Conservation (phyloP, 1,140 invertebrate species). For the Procambarus clarkii region DNA sequence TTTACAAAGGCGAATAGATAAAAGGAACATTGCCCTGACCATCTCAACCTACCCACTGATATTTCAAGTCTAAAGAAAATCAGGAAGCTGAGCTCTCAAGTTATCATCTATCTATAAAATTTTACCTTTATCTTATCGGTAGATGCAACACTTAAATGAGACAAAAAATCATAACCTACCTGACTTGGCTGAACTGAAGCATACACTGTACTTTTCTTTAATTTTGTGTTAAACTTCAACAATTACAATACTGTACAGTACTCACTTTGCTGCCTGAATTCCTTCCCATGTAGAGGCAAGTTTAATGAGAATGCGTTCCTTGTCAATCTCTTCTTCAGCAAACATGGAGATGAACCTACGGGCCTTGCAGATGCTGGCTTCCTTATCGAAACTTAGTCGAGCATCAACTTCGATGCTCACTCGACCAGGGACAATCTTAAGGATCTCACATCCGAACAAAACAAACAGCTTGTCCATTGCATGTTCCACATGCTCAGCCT, state of each 20-base stretch:
- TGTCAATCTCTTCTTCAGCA: conserved; percentile 90
- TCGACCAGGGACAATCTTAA: conserved; percentile 97
- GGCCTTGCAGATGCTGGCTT: conserved; percentile 93
- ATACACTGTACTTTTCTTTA: too few relatives aligned
- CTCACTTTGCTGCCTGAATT: conserved; percentile 94
- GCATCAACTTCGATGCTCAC: conserved; percentile 99
- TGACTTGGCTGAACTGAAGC: too few relatives aligned
- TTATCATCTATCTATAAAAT: too few relatives aligned
- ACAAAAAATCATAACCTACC: too few relatives aligned
- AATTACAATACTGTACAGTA: background rate
- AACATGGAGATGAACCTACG: conserved; percentile 92
- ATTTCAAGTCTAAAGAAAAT: too few relatives aligned
- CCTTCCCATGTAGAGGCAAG: conserved; percentile 99
- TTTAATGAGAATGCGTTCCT: conserved; percentile 97
- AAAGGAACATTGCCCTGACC: too few relatives aligned
- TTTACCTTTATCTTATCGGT: too few relatives aligned
- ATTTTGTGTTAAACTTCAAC: too few relatives aligned
- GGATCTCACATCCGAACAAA: conserved; percentile 96
- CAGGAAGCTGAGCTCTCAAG: too few relatives aligned
- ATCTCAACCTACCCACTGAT: too few relatives aligned
- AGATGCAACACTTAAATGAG: too few relatives aligned
- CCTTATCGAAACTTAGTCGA: conserved; percentile 95
- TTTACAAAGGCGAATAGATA: too few relatives aligned
- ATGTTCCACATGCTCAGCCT: conserved; percentile 80
- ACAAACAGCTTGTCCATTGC: conserved; percentile 96